These are phyloP conservation scores for Tanytarsus gracilentus DNA, from an alignment of 2,888 invertebrate genomes.

Conservation along the genomic window DNA sequence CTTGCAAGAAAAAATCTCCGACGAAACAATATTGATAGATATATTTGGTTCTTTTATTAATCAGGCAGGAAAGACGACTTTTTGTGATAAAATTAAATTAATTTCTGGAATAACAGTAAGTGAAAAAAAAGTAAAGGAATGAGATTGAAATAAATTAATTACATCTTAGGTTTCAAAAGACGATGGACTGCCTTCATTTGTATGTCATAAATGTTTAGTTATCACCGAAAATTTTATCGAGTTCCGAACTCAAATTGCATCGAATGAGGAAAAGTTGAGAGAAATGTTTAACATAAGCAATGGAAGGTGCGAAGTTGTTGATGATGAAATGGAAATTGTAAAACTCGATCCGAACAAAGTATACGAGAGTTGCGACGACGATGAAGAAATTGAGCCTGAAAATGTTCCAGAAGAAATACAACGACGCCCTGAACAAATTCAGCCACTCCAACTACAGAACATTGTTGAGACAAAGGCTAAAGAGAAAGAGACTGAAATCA, in stretches of 20 bases:
- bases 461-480: background rate
- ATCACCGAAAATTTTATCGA: slow-evolving; percentile 3
- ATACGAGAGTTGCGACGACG: slow-evolving; percentile 21
- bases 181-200: slow-evolving; percentile 13
- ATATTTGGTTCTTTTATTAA: slow-evolving; percentile 6
- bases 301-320: background rate
- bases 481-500: background rate
- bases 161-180: slow-evolving; percentile 6
- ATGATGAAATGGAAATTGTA: slow-evolving; percentile 11
- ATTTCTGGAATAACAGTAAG: slow-evolving; percentile 2
- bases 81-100: slow-evolving; percentile 13
- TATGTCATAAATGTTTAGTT: slow-evolving; percentile 25
- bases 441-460: background rate
- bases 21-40: slow-evolving; percentile 5
- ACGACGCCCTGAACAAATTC: background rate
- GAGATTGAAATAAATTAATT: background rate
- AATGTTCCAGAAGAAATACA: background rate
- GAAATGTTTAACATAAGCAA: slow-evolving; percentile 10
- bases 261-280: slow-evolving; percentile 7
- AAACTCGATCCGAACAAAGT: slow-evolving; percentile 23
- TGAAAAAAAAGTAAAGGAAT: no score
- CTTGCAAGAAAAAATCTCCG: background rate
- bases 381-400: slow-evolving; percentile 3
- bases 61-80: slow-evolving; percentile 3
- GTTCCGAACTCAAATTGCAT: background rate